These are phyloP conservation scores for Todus mexicanus DNA, from an alignment of 2,797 vertebrate genomes.

Conservation along the genomic window DNA sequence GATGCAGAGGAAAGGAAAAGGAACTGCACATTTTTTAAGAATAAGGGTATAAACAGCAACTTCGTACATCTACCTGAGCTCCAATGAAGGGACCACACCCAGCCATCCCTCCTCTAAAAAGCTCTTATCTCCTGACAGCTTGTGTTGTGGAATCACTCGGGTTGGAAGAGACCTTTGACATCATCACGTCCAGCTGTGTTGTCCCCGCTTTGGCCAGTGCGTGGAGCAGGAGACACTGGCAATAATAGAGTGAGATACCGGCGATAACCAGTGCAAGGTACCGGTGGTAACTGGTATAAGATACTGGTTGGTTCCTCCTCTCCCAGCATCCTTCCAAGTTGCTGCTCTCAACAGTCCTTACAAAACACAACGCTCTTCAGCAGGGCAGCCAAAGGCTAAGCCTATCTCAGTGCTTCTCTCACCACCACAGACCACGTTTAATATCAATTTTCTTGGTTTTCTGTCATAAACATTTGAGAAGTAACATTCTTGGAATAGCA, in stretches of 20 bases:
- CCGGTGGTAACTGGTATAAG: background rate
- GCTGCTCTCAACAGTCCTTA: background rate
- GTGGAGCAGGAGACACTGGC: background rate
- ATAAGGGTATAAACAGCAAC: background rate
- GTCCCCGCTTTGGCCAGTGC: background rate
- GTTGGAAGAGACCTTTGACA: background rate
- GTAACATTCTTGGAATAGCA: background rate
- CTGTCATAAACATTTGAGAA: too few relatives aligned
- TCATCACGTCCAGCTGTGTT: background rate
- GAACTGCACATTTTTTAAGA: background rate
- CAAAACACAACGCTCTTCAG: accelerated
- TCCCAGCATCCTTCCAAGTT: too few relatives aligned
- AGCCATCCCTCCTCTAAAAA: background rate
- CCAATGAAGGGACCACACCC: background rate
- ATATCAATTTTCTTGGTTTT: background rate
- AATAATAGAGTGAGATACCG: background rate
- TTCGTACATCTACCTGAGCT: background rate
- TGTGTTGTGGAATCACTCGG: background rate
- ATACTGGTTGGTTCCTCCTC: background rate
- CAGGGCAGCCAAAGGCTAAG: background rate
- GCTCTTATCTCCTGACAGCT: background rate
- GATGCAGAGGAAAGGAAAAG: background rate
- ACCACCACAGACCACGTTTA: background rate
- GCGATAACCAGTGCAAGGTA: background rate
- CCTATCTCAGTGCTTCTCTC: background rate